Percentiles rank a stretch among this genome's conserved stretches.
Conservation (phyloP, 2,797 vertebrate genomes). For the Simalia tracyae region DNA sequence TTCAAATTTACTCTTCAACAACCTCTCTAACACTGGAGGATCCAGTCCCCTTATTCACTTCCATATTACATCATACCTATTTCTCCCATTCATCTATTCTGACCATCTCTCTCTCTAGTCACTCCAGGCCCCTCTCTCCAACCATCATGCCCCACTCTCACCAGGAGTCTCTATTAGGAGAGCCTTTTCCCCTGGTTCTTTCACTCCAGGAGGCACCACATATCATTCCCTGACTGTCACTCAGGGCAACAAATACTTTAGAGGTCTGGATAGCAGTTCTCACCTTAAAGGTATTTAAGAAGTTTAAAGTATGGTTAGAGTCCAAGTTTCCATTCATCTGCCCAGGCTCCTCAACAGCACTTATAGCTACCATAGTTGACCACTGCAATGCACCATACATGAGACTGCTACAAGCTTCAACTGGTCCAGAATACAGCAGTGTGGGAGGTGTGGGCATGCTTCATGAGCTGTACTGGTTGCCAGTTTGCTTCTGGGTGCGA, state of each 20-base stretch:
- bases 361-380: not conserved
- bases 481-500: not conserved
- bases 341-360: not conserved
- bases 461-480: not conserved
- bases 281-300: not conserved
- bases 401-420: not conserved
- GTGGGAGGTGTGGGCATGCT: not conserved
- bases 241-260: not conserved
- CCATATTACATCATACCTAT: not conserved
- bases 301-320: not conserved
- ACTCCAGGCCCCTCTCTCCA: not conserved
- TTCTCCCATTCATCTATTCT: not conserved
- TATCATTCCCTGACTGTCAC: not conserved
- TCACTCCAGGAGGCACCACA: not conserved
- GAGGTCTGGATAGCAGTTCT: not conserved
- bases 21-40: too few relatives aligned
- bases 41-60: too few relatives aligned
- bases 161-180: not conserved
- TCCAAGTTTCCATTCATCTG: not conserved
- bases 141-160: not conserved
- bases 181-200: not conserved
- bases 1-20: too few relatives aligned
- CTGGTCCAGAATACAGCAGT: not conserved
- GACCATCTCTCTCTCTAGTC: not conserved
- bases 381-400: not conserved